Evolutionary conservation across 2,797 vertebrate genomes (phyloP).

Genomic region (Mormyrops attenuatus): DNA sequence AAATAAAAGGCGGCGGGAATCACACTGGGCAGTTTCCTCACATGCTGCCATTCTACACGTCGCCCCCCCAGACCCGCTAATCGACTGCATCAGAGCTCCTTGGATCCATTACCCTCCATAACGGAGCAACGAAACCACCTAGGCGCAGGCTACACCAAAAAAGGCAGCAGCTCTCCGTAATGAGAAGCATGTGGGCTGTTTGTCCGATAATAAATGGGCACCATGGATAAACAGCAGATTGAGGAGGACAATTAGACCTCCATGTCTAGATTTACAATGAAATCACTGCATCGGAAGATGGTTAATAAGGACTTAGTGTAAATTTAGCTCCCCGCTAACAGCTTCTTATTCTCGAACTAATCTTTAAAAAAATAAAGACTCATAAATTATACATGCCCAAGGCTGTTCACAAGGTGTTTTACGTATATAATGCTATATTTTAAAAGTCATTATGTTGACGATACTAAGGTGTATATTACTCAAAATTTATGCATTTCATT

Average conservation of each 20-base stretch:
- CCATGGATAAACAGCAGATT: neutral
- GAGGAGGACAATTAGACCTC: neutral
- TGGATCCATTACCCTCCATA: neutral
- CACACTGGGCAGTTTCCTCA: neutral
- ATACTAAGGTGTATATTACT: neutral
- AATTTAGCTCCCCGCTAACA: neutral
- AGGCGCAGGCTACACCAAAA: neutral
- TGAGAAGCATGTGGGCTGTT: slow-evolving; percentile 12
- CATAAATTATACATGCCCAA: neutral
- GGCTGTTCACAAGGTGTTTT: neutral
- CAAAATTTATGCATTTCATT: neutral
- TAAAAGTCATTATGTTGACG: neutral
- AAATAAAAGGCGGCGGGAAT: neutral
- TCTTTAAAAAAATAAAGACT: neutral
- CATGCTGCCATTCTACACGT: neutral
- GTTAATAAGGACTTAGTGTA: neutral
- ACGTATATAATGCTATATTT: neutral
- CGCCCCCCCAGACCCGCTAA: neutral
- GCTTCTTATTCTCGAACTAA: neutral
- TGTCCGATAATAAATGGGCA: neutral
- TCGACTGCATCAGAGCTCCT: neutral
- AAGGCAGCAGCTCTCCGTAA: neutral
- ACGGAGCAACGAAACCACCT: neutral
- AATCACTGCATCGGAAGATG: neutral
- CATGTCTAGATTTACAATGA: neutral